phyloP scores from a whole-genome alignment of 1,140 invertebrate genomes.

The Branchinecta lynchi region DNA sequence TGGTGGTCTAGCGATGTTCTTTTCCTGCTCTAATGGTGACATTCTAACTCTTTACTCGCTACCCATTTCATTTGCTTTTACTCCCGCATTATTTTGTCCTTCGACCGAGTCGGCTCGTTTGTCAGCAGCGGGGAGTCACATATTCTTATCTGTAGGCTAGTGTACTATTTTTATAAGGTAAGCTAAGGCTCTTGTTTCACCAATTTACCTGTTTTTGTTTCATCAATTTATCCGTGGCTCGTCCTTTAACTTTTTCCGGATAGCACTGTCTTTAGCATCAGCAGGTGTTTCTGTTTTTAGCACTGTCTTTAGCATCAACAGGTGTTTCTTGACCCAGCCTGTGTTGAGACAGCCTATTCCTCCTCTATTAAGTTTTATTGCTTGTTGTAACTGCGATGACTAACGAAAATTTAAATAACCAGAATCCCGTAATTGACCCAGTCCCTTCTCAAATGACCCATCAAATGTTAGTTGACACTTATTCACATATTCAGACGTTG shows the following conservation, averaged over 20 bases:
- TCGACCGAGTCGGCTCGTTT: neutral
- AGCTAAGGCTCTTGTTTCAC: neutral
- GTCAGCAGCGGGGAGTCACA: neutral
- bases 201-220: neutral
- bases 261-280: too few relatives aligned
- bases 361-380: conserved; percentile 7
- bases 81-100: conserved; percentile 2
- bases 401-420: too few relatives aligned
- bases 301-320: conserved; percentile 3
- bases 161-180: neutral
- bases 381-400: conserved; percentile 1
- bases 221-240: conserved; percentile 5
- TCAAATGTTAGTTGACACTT: neutral
- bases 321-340: neutral
- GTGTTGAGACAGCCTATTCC: too few relatives aligned
- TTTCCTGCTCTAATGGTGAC: conserved; percentile 9
- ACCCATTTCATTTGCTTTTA: neutral
- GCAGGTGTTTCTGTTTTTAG: too few relatives aligned
- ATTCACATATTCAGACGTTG: conserved; percentile 1
- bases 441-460: conserved; percentile 8
- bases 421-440: too few relatives aligned
- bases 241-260: neutral
- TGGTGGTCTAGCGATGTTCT: conserved; percentile 1
- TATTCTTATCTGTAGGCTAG: conserved; percentile 6
- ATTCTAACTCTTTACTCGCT: neutral